These are phyloP conservation scores for Eupithecia dodoneata DNA, from an alignment of 2,888 invertebrate genomes.

Conservation along the genomic window DNA sequence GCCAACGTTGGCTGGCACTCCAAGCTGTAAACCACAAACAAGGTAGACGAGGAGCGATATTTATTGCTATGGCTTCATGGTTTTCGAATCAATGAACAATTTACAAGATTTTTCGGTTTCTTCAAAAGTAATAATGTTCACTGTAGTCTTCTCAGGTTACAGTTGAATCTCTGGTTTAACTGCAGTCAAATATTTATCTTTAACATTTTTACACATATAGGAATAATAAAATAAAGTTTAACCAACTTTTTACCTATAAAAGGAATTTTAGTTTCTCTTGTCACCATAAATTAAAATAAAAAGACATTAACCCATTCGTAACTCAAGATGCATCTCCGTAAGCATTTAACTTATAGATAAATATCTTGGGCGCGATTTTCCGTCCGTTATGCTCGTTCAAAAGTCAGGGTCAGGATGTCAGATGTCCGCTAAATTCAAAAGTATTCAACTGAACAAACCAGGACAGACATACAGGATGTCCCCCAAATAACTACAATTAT, in stretches of 20 bases:
- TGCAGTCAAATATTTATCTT: not conserved
- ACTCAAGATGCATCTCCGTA: slow-evolving; percentile 33
- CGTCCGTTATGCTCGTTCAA: slow-evolving; percentile 52
- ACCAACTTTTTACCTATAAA: slow-evolving; percentile 18
- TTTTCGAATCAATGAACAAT: slow-evolving; percentile 44
- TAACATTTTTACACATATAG: not conserved
- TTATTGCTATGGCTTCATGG: slow-evolving; percentile 59
- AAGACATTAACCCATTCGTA: slow-evolving; percentile 37
- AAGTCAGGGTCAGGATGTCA: slow-evolving; percentile 60
- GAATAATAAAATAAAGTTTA: slow-evolving; percentile 4
- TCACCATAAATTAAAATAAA: slow-evolving; percentile 36
- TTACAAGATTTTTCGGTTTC: slow-evolving; percentile 21
- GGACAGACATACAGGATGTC: not conserved
- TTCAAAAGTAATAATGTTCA: not conserved
- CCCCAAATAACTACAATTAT: too few relatives aligned
- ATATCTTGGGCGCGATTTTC: slow-evolving; percentile 50
- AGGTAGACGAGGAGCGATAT: slow-evolving; percentile 41
- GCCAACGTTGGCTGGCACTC: slow-evolving; percentile 19
- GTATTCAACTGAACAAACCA: not conserved
- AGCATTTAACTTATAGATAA: slow-evolving; percentile 38
- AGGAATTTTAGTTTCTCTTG: slow-evolving; percentile 34
- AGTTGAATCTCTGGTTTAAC: slow-evolving; percentile 3
- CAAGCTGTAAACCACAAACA: slow-evolving; percentile 43
- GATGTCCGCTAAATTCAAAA: slow-evolving; percentile 36
- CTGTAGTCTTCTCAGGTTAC: slow-evolving; percentile 10